These are phyloP conservation scores for Himantopus leucocephalus DNA, from an alignment of 2,113 vertebrate genomes.

Conservation along the genomic window DNA sequence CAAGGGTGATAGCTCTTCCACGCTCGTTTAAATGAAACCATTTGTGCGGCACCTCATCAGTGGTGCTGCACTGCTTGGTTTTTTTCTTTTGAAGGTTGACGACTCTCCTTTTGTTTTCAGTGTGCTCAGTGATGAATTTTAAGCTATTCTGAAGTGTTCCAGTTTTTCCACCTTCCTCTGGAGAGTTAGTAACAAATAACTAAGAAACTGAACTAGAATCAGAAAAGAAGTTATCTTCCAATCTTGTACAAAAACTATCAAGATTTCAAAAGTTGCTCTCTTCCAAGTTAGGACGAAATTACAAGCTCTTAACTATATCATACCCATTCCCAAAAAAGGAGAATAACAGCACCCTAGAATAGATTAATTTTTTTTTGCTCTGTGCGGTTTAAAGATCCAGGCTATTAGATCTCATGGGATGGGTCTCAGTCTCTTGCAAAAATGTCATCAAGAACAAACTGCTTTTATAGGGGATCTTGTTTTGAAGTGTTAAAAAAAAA, in stretches of 20 bases:
- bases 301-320: not conserved
- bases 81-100: not conserved
- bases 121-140: not conserved
- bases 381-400: not conserved
- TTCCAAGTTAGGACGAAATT: not conserved
- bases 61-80: not conserved
- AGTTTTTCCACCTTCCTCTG: not conserved
- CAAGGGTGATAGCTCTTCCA: not conserved
- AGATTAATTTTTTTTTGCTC: not conserved
- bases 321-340: not conserved
- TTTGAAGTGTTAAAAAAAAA: not conserved
- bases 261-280: not conserved
- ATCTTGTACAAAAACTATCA: not conserved
- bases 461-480: not conserved
- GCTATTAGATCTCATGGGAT: not conserved
- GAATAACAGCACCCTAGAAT: not conserved
- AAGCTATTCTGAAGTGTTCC: not conserved
- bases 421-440: not conserved
- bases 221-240: not conserved
- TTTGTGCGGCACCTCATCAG: not conserved
- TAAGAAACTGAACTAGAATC: not conserved
- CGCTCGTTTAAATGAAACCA: not conserved
- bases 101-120: not conserved
- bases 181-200: not conserved
- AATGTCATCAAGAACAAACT: not conserved